Base-by-base conservation (phyloP, 2,797 vertebrate genomes). In the Pseudopleuronectes americanus region DNA sequence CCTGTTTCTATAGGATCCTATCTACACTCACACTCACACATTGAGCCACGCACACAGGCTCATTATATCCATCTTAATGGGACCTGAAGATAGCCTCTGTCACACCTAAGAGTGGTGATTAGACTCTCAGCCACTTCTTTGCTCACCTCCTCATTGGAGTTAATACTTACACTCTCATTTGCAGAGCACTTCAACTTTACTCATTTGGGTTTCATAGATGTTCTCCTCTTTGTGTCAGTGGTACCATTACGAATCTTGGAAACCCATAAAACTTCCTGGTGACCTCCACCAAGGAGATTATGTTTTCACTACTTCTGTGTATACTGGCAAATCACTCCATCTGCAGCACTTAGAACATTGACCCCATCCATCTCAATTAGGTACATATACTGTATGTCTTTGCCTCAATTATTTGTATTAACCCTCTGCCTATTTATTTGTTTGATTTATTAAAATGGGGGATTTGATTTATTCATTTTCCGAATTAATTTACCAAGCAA, bases 61-160 rank as follows among this genome's bases (percentile, higher is more conserved):
- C 68, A 79, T 89, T 89, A 89, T 76, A 77, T 59, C 57, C 66
- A 74, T 41, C 64, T 64, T 58, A 79, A 52, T 47, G 73, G 58
- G 75, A 84, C 81, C 73, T 76, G 74, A 16, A 45, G 17, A 45
- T 45, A 77, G 54, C 71, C 63, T 61, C 58, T 68, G 60, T 80
- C 71, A 80, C 70, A 38, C 71, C 54, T 78, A 17, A 26, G 51
- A 72, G 43, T 66, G 53, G 24, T 74, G 58, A 78, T 84, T 76
- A 71, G 36, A 33, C 69, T 60, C 36, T 77, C 54, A n/a, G 14
- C 36, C 67, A 43, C 59, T 55, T 76, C 71, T 64, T 65, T 62
- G 47, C 73, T 64, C 48, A 43, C 64, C 67, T 66, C 68, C 38
- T 77, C 56, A 51, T 48, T 0, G 6, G 55, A 14, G 23, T 69